Base-by-base conservation (phyloP, 2,888 invertebrate species). In the Eupeodes luniger region DNA sequence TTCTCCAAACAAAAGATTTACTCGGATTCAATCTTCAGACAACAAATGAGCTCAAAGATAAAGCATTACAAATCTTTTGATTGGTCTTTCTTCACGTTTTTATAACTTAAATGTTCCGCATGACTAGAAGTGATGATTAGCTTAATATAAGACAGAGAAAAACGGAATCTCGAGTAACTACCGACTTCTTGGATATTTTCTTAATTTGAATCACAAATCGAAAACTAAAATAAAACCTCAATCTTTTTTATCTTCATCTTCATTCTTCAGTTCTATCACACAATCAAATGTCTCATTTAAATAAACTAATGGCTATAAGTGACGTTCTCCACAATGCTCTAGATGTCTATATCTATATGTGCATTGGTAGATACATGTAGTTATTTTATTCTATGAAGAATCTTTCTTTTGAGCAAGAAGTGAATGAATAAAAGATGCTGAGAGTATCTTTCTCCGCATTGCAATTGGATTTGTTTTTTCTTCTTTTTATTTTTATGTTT, bases 171-270 rank as follows among this genome's bases (percentile, higher is more conserved):
- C 2, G 5, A 19, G 47, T 19, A 47, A 2, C 27, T 27, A 27
- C 27, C 27, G 27, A 27, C 19, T 6, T 57, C 19, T 19, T 57
- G 40, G 40, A 9, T 57, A 5, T 34, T 53, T 67, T 53, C 40
- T 55, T 14, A 40, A 69, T 70, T 70, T 70, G 69, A 70, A 70
- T 70, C 12, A 70, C 69, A 70, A 70, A 70, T 70, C 36, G 69
- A 70, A 70, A 55, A 19, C 12, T 14, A 14, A 44, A 47, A 34
- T n/a, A 59, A 59, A 59, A 34, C 64, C 9, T 14, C 14, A 66
- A 7, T 64, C 47, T 3, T 59, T 2, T 6, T 11, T 27, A 27
- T 27, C 19, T 64, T 27, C 49, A n/a, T 47, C 47, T 19, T 9
- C 10, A 40, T 40, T 55, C 55, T 55, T 16, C 14, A 14, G 14